A percentile compares a stretch with the other conserved stretches of the same genome.
phyloP scores from a whole-genome alignment of 2,113 vertebrate genomes.

The Bos javanicus region DNA sequence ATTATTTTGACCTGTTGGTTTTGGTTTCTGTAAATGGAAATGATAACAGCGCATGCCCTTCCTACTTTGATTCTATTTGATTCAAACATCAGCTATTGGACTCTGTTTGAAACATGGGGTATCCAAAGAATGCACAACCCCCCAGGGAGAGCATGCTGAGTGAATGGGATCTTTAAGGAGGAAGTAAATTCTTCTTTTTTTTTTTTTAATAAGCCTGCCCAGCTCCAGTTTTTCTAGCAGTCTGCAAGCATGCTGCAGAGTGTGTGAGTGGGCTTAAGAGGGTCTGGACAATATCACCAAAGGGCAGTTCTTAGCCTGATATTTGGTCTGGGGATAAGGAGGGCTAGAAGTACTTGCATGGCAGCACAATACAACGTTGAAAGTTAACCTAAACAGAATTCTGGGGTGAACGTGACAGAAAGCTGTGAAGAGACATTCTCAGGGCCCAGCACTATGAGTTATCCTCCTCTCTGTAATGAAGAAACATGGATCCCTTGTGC shows the following conservation, averaged over 20 bases:
- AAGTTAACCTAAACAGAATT: background rate
- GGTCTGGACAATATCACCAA: conserved; percentile 57
- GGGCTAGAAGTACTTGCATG: background rate
- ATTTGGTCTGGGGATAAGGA: background rate
- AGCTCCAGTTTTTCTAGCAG: background rate
- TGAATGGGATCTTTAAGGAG: background rate
- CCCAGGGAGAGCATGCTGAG: background rate
- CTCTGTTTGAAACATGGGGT: background rate
- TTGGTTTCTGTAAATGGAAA: background rate
- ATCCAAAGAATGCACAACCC: conserved; percentile 19
- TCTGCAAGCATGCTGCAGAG: background rate
- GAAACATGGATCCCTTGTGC: background rate
- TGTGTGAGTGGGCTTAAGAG: background rate
- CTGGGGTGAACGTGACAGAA: background rate
- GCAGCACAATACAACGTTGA: background rate
- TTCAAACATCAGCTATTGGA: background rate
- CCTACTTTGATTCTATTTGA: background rate
- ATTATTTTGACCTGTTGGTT: background rate
- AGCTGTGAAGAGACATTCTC: background rate
- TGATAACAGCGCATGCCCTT: background rate
- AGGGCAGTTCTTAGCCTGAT: background rate
- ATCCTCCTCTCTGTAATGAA: background rate
- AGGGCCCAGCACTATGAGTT: background rate
- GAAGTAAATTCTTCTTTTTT: background rate
- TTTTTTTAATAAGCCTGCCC: background rate